Evolutionary conservation across 2,113 vertebrate genomes (phyloP), one percentile per base, ranked within the genome.

Genomic region (Carettochelys insculpta): DNA sequence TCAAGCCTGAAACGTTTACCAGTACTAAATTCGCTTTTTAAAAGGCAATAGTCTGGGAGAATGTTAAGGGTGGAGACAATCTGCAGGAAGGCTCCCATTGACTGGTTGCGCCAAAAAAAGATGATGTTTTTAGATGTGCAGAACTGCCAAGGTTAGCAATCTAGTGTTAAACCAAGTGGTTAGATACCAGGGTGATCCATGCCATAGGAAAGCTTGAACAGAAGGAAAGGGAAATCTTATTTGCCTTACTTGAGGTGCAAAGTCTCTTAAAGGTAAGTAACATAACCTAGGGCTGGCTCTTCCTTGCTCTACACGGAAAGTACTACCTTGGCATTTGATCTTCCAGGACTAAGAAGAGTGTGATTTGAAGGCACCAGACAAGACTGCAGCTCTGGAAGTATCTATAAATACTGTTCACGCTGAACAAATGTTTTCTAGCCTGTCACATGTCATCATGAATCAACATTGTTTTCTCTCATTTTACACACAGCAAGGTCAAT

Each of bases 251-350:
- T 84, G 54, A 93, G 88, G 94, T 94, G 61, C 95, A 93, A 84
- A 89, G 80, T 53, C 68, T 95, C 92, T 95, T 94, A 94, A 96
- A 96, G 95, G 93, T 93, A 92, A 96, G 89, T 58, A 94, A 58
- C 68, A 50, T 4, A 83, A 53, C 53, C 53, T 77, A 82, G 68
- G 76, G 65, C 91, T 77, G 85, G 86, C 92, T 95, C 88, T 94
- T 92, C 87, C 91, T 95, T 93, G 90, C 83, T 54, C 38, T 0
- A 16, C 56, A 79, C 2, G 91, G 73, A 71, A 92, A 94, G 83
- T 77, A 87, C 31, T 92, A 1, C 78, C 82, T 29, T 48, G 88
- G 61, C 82, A 77, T 75, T 51, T 43, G 86, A 89, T 96, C 53
- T 96, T 83, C 73, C 75, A 54, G 68, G 54, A 34, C 3, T 17